phyloP scores from a whole-genome alignment of 2,113 vertebrate species.

The Macroglossus sobrinus region DNA sequence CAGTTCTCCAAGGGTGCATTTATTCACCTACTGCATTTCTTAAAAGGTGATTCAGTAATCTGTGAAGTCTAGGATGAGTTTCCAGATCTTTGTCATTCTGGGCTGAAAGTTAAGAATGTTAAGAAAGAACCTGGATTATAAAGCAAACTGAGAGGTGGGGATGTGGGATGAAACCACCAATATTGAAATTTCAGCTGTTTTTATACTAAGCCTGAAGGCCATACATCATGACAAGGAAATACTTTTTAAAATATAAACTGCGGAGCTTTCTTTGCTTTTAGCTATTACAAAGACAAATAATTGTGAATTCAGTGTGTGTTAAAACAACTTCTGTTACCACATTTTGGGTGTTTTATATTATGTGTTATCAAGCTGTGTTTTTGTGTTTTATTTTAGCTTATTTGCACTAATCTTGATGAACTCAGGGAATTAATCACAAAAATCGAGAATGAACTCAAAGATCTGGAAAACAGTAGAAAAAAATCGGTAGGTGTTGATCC shows the following conservation, averaged over 20 bases:
- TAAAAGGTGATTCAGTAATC: slow-evolving; percentile 25
- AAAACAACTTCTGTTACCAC: slow-evolving; percentile 73
- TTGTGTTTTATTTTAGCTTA: slow-evolving; percentile 89
- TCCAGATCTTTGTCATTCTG: slow-evolving; percentile 72
- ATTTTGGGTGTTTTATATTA: slow-evolving; percentile 78
- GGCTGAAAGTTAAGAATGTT: slow-evolving; percentile 42
- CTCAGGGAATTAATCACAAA: slow-evolving; percentile 96
- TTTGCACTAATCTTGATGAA: slow-evolving; percentile 97
- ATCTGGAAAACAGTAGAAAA: slow-evolving; percentile 95
- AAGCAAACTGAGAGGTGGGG: slow-evolving; percentile 9
- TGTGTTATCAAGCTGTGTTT: slow-evolving; percentile 82
- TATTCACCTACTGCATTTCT: neutral
- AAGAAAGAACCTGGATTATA: slow-evolving; percentile 53
- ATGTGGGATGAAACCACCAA: neutral
- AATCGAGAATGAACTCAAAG: slow-evolving; percentile 95
- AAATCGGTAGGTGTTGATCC: slow-evolving; percentile 92
- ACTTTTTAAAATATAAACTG: slow-evolving; percentile 44
- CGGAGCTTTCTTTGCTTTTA: slow-evolving; percentile 54
- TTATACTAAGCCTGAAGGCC: slow-evolving; percentile 53
- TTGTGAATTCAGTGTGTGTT: slow-evolving; percentile 69
- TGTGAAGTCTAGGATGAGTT: slow-evolving; percentile 56
- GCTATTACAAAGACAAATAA: slow-evolving; percentile 55
- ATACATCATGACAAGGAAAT: slow-evolving; percentile 53
- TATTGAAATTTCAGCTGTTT: slow-evolving; percentile 62
- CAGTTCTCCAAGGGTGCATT: neutral